These are phyloP conservation scores for Erebia palarica DNA, from an alignment of 2,888 invertebrate species.

Conservation along the genomic window DNA sequence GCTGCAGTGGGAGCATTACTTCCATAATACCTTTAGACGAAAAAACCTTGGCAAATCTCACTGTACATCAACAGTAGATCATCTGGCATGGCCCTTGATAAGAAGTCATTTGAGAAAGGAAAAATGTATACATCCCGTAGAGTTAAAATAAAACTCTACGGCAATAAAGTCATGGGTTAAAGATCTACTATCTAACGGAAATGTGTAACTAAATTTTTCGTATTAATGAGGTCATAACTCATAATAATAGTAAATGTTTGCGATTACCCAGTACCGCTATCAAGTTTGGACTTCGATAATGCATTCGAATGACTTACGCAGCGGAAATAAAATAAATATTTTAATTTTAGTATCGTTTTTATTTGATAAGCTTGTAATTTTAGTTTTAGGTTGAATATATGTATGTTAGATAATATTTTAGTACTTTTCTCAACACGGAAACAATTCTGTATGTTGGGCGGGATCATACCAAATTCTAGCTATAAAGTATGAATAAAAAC, in stretches of 20 bases:
- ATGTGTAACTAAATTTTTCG: neutral
- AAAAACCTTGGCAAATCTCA: no score
- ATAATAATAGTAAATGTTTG: slow-evolving; percentile 2
- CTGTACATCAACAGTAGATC: no score
- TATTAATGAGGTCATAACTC: slow-evolving; percentile 13
- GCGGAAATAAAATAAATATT: neutral
- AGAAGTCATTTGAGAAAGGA: neutral
- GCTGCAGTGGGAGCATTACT: no score
- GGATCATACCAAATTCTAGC: slow-evolving; percentile 6
- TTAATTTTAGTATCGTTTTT: neutral
- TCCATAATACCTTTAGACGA: no score
- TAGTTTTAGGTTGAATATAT: neutral
- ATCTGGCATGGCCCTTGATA: neutral
- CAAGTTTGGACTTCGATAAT: slow-evolving; percentile 9
- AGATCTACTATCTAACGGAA: neutral
- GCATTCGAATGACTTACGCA: slow-evolving; percentile 1
- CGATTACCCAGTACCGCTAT: slow-evolving; percentile 4
- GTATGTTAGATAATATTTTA: neutral
- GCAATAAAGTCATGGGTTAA: slow-evolving; percentile 9
- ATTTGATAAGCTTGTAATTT: neutral
- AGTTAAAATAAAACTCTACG: neutral
- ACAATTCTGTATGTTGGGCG: neutral
- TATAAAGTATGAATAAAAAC: neutral
- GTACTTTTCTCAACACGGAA: neutral
- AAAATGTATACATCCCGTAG: neutral